Percentiles rank a stretch among this genome's conserved stretches.
These are phyloP conservation scores for Rhagonycha lutea DNA, from an alignment of 2,888 invertebrate genomes.

Conservation along the genomic window DNA sequence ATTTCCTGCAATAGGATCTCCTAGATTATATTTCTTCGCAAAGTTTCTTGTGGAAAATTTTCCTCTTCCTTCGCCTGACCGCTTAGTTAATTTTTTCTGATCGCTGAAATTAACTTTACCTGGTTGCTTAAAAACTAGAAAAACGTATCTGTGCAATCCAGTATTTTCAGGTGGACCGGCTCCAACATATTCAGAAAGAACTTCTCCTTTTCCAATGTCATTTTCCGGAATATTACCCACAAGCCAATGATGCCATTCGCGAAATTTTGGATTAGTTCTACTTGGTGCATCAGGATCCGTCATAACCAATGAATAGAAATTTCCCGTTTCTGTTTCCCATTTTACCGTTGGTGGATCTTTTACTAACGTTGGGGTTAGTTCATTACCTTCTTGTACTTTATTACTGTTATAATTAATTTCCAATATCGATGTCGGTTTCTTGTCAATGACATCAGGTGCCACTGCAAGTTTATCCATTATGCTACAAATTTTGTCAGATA, in stretches of 20 bases:
- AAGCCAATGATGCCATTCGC: slow-evolving; percentile 82
- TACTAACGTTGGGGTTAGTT: slow-evolving; percentile 42
- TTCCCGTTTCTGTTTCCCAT: slow-evolving; percentile 40
- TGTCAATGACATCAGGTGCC: slow-evolving; percentile 36
- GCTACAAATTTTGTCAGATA: background rate
- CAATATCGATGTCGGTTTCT: slow-evolving; percentile 19
- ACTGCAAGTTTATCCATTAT: slow-evolving; percentile 34
- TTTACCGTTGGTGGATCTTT: slow-evolving; percentile 44
- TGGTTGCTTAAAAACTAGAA: slow-evolving; percentile 57
- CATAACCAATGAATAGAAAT: slow-evolving; percentile 55
- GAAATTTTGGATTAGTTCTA: slow-evolving; percentile 66
- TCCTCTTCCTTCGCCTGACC: slow-evolving; percentile 35
- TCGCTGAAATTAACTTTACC: slow-evolving; percentile 43
- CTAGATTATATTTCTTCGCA: slow-evolving; percentile 37
- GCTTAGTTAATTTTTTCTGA: slow-evolving; percentile 38
- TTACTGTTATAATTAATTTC: slow-evolving; percentile 28
- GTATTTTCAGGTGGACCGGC: slow-evolving; percentile 73
- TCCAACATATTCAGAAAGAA: slow-evolving; percentile 69
- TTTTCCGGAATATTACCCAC: slow-evolving; percentile 74
- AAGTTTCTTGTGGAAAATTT: slow-evolving; percentile 37
- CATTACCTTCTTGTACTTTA: slow-evolving; percentile 39
- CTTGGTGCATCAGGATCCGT: slow-evolving; percentile 79
- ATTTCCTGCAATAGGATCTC: slow-evolving; percentile 40
- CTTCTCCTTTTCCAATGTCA: slow-evolving; percentile 63
- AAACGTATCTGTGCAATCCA: slow-evolving; percentile 75